Percentiles rank a stretch among this genome's conserved stretches.
These are phyloP conservation scores for Aporophyla lueneburgensis DNA, from an alignment of 2,888 invertebrate species.

Conservation along the genomic window DNA sequence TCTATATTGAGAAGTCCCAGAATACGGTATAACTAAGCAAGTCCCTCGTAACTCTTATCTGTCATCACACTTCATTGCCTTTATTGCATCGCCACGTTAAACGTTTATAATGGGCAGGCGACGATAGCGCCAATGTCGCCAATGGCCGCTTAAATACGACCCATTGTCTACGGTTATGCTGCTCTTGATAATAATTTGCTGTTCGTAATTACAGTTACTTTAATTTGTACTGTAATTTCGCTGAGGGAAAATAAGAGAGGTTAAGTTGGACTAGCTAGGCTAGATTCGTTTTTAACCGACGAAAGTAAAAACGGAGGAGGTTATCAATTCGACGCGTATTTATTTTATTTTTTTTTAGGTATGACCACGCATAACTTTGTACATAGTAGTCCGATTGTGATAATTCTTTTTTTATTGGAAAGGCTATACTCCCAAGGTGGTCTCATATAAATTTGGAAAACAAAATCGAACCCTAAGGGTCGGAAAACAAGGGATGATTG, in stretches of 20 bases:
- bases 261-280: neutral
- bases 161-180: slow-evolving; percentile 79
- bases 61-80: slow-evolving; percentile 79
- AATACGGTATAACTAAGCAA: slow-evolving; percentile 48
- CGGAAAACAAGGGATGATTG: too few species aligned
- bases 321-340: too few species aligned
- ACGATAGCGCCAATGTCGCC: slow-evolving; percentile 69
- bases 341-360: too few species aligned
- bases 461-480: too few species aligned
- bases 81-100: slow-evolving; percentile 80
- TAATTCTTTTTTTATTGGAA: too few species aligned
- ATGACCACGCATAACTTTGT: too few species aligned
- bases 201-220: slow-evolving; percentile 63
- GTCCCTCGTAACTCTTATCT: slow-evolving; percentile 77
- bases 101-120: slow-evolving; percentile 77
- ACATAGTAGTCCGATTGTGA: too few species aligned
- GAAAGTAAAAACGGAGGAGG: too few species aligned
- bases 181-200: slow-evolving; percentile 80
- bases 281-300: too few species aligned
- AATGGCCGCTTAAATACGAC: slow-evolving; percentile 69
- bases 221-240: slow-evolving; percentile 41
- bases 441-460: too few species aligned
- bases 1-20: slow-evolving; percentile 47
- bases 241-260: neutral
- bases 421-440: too few species aligned